Percentiles rank a stretch among this genome's conserved stretches.
phyloP scores from a whole-genome alignment of 2,797 vertebrate genomes.

The Gallinago nigripennis region DNA sequence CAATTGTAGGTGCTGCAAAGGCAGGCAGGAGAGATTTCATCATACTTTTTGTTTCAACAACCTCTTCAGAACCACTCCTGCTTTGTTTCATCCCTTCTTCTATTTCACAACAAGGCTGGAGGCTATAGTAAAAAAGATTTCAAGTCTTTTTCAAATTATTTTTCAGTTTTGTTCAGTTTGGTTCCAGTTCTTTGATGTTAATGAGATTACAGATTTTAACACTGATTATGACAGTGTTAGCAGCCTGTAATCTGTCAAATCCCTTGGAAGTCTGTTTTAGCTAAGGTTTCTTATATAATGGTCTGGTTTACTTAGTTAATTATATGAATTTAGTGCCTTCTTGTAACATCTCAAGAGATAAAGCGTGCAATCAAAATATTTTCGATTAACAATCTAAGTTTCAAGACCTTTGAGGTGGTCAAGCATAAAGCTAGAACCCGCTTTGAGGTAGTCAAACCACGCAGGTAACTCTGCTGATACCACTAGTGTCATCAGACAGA shows the following conservation, averaged over 20 bases:
- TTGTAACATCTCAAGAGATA: not conserved
- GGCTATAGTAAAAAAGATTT: not conserved
- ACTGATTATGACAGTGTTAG: slow-evolving; percentile 8
- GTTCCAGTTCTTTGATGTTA: not conserved
- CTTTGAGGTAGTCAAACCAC: not conserved
- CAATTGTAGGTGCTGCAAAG: not conserved
- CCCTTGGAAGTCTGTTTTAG: not conserved
- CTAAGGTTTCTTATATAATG: not conserved
- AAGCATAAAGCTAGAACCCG: not conserved
- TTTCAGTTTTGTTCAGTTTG: not conserved
- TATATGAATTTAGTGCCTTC: not conserved
- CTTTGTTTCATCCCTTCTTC: not conserved
- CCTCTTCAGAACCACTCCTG: not conserved
- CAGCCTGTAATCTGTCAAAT: slow-evolving; percentile 50
- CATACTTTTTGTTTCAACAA: not conserved
- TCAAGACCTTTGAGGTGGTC: not conserved
- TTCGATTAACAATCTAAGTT: not conserved
- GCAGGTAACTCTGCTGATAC: not conserved
- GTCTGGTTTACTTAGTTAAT: not conserved
- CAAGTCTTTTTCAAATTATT: not conserved
- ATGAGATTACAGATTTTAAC: slow-evolving; percentile 40
- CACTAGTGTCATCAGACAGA: not conserved
- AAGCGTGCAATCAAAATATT: not conserved
- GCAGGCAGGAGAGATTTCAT: not conserved
- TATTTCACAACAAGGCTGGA: not conserved